Conservation (phyloP, 2,888 invertebrate species). For the Neoaliturus tenellus region DNA sequence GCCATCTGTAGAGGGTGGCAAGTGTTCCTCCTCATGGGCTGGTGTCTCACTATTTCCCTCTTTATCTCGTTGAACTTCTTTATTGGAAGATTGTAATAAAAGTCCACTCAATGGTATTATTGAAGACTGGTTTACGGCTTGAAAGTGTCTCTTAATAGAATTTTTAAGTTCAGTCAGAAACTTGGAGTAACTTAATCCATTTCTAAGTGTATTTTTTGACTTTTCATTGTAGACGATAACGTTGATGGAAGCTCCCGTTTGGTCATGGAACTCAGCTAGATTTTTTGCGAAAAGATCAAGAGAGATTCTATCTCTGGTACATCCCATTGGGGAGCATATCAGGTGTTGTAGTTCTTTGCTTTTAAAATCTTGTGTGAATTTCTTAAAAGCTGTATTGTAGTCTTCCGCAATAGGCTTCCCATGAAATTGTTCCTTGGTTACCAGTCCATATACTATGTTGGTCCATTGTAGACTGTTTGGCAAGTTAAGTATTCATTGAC, state of each 20-base stretch:
- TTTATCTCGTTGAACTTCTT: not conserved
- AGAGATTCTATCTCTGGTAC: not conserved
- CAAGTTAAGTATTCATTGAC: not conserved
- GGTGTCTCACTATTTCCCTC: not conserved
- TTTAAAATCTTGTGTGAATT: not conserved
- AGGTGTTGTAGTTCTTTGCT: not conserved
- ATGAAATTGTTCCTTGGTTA: not conserved
- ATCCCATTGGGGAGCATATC: not conserved
- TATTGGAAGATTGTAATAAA: not conserved
- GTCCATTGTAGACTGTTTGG: not conserved
- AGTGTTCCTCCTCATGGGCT: not conserved
- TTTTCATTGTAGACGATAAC: not conserved
- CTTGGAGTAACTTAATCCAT: not conserved
- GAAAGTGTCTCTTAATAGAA: not conserved
- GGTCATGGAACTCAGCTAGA: not conserved
- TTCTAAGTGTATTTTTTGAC: not conserved
- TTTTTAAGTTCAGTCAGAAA: not conserved
- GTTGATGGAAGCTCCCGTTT: not conserved
- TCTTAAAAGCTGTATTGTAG: not conserved
- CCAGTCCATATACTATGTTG: slow-evolving; percentile 13
- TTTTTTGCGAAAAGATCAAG: not conserved
- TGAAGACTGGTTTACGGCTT: not conserved
- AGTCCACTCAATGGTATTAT: not conserved
- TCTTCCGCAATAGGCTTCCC: not conserved
- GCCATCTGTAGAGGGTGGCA: too few relatives aligned